Conservation (phyloP, 2,797 vertebrate species). For the Thripadectes ignobilis region DNA sequence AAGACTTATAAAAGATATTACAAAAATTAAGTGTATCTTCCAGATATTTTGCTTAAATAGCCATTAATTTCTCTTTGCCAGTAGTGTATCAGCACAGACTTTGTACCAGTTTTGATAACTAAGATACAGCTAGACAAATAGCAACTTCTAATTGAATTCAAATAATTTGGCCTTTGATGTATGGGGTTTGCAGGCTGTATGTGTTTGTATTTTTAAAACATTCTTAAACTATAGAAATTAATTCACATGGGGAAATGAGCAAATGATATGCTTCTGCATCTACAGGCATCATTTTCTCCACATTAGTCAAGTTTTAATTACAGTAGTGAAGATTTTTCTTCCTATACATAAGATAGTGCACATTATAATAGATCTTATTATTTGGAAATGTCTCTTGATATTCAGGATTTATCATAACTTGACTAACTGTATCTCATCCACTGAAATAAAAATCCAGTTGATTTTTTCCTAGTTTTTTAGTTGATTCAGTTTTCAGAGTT, state of each 20-base stretch:
- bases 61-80: not conserved
- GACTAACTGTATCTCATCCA: not conserved
- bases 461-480: not conserved
- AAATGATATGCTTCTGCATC: not conserved
- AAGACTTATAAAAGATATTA: not conserved
- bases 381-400: not conserved
- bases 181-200: not conserved
- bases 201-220: not conserved
- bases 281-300: not conserved
- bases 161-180: not conserved
- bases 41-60: not conserved
- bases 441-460: not conserved
- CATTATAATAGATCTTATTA: not conserved
- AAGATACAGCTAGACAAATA: not conserved
- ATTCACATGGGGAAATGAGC: not conserved
- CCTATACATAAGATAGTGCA: not conserved
- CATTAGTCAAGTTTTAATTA: conserved; percentile 19
- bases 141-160: not conserved
- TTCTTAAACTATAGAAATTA: not conserved
- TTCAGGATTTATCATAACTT: not conserved
- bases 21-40: not conserved
- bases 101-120: not conserved
- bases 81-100: not conserved
- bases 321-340: not conserved
- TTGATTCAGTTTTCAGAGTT: not conserved